Evolutionary conservation across 2,797 vertebrate species (phyloP).

Genomic region (Bovichtus diacanthus): DNA sequence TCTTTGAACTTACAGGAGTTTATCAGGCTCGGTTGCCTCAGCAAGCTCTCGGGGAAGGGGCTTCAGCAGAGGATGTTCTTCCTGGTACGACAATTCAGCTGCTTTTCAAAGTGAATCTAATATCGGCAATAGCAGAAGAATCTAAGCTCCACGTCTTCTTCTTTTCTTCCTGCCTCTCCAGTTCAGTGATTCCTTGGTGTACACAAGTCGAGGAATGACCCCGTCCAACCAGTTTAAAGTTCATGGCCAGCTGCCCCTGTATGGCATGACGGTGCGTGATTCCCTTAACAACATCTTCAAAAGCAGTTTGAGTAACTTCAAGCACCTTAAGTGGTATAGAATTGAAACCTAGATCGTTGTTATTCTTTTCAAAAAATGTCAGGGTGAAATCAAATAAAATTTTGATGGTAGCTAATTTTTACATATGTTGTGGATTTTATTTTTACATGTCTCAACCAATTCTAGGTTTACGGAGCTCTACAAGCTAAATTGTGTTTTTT

Average conservation of each 20-base stretch:
- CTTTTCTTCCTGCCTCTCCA: constrained; percentile 56
- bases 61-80: constrained; percentile 99
- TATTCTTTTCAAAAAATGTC: not conserved
- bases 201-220: constrained; percentile 95
- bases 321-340: not conserved
- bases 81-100: constrained; percentile 84
- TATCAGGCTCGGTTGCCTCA: constrained; percentile 95
- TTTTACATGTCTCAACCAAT: not conserved
- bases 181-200: constrained; percentile 95
- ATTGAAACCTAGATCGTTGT: not conserved
- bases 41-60: constrained; percentile 96
- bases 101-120: not conserved
- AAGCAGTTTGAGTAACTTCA: not conserved
- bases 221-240: constrained; percentile 96
- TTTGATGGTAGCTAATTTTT: not conserved
- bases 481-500: not conserved
- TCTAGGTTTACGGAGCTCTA: not conserved
- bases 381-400: too few species aligned
- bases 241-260: constrained; percentile 93
- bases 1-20: constrained; percentile 89
- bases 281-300: not conserved
- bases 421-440: not conserved
- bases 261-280: constrained; percentile 92
- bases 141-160: accelerated
- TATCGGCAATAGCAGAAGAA: not conserved